A percentile compares a stretch with the other conserved stretches of the same genome.
Conservation (phyloP, 2,888 invertebrate species). For the Lasioglossum figueresi region DNA sequence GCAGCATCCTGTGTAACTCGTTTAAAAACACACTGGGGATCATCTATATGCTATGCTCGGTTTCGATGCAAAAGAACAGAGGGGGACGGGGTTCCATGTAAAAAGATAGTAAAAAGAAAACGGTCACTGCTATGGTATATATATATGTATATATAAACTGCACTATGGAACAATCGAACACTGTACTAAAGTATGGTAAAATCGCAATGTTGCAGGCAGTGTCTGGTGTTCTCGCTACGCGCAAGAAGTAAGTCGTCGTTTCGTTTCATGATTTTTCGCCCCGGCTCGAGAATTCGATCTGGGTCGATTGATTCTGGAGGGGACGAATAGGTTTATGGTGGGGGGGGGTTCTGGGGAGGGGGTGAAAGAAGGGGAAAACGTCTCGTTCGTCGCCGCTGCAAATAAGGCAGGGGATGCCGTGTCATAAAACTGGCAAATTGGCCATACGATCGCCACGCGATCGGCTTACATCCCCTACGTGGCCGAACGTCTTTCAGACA, state of each 20-base stretch:
- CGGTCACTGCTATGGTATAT: slow-evolving; percentile 50
- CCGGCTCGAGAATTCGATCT: slow-evolving; percentile 56
- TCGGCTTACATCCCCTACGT: slow-evolving; percentile 27
- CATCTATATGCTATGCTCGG: slow-evolving; percentile 22
- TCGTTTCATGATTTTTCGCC: slow-evolving; percentile 44
- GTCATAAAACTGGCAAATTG: slow-evolving; percentile 76
- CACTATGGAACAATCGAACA: slow-evolving; percentile 46
- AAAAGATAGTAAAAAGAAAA: slow-evolving; percentile 41
- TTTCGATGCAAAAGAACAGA: slow-evolving; percentile 14
- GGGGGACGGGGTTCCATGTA: slow-evolving; percentile 32
- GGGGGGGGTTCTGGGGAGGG: too few relatives aligned
- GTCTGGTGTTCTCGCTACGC: slow-evolving; percentile 59
- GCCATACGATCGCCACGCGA: slow-evolving; percentile 71
- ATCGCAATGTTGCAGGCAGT: slow-evolving; percentile 60
- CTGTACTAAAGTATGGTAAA: slow-evolving; percentile 51
- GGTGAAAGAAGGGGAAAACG: slow-evolving; percentile 28
- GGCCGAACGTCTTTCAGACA: slow-evolving; percentile 15
- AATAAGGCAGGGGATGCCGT: slow-evolving; percentile 64
- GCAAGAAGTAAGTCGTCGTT: slow-evolving; percentile 60
- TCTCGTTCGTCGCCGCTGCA: slow-evolving; percentile 52
- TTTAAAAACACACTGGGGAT: slow-evolving; percentile 17
- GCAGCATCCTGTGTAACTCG: background rate
- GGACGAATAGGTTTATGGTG: background rate
- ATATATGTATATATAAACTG: slow-evolving; percentile 36
- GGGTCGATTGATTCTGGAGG: slow-evolving; percentile 42